phyloP scores from a whole-genome alignment of 2,113 vertebrate species.

The Condylura cristata region DNA sequence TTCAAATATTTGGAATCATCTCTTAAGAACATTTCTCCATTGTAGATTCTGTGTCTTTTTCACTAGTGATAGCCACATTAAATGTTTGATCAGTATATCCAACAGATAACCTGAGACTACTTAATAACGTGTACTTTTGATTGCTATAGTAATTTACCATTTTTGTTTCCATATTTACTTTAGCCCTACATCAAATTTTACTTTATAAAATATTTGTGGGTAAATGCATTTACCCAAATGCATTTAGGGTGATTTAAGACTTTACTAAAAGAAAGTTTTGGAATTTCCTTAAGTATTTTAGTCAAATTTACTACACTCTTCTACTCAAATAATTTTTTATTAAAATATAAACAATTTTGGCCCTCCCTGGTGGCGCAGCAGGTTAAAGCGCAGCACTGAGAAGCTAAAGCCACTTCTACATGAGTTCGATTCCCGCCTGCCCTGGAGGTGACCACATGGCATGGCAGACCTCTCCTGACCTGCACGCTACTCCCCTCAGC shows the following conservation, averaged over 20 bases:
- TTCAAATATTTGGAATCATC: not conserved
- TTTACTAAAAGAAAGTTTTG: constrained; percentile 25
- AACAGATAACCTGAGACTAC: not conserved
- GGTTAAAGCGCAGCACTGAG: no score
- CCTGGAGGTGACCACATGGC: no score
- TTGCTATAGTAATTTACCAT: not conserved
- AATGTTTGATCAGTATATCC: not conserved
- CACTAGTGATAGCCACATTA: not conserved
- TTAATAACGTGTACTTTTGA: not conserved
- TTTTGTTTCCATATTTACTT: not conserved
- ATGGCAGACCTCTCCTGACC: no score
- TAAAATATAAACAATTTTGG: constrained; percentile 13
- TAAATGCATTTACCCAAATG: not conserved
- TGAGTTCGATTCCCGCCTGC: no score
- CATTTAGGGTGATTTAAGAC: not conserved
- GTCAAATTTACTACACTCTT: not conserved
- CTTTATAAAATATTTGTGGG: not conserved
- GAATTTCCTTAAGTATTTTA: constrained; percentile 26
- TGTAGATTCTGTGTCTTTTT: not conserved
- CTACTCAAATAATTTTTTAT: not conserved
- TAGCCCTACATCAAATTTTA: not conserved
- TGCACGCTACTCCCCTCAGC: no score
- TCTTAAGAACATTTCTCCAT: not conserved
- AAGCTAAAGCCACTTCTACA: no score
- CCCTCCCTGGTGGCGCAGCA: no score